Conservation (phyloP, 1,140 invertebrate species). For the Drosophila elegans region DNA sequence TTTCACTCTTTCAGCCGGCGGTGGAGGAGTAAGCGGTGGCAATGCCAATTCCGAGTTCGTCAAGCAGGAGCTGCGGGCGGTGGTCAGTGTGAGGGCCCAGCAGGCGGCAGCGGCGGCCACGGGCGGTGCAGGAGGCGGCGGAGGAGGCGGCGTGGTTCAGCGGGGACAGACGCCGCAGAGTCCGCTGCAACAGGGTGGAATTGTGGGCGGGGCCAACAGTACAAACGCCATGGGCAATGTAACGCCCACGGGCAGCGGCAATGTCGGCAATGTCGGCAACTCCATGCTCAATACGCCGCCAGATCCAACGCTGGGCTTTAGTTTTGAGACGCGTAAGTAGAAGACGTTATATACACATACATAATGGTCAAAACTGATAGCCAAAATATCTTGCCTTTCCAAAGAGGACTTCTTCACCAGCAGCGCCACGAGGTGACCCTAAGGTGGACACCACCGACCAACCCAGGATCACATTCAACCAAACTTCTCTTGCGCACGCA, state of each 20-base stretch:
- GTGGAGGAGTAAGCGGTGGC: slow-evolving; percentile 58
- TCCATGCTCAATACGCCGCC: slow-evolving; percentile 77
- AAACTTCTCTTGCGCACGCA: slow-evolving; percentile 63
- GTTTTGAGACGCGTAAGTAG: slow-evolving; percentile 79
- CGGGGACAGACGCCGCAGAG: slow-evolving; percentile 80
- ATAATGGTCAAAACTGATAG: neutral
- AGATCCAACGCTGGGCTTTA: slow-evolving; percentile 80
- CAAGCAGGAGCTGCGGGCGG: slow-evolving; percentile 93
- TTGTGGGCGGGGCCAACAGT: slow-evolving; percentile 64
- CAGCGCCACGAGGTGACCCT: slow-evolving; percentile 82
- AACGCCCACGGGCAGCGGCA: slow-evolving; percentile 61
- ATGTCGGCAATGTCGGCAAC: slow-evolving; percentile 63
- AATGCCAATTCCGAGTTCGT: slow-evolving; percentile 90
- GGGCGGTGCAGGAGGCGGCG: slow-evolving; percentile 51
- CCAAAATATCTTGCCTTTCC: neutral
- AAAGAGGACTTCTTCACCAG: slow-evolving; percentile 78
- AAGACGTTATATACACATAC: neutral
- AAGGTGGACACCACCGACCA: slow-evolving; percentile 45
- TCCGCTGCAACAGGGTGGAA: slow-evolving; percentile 72
- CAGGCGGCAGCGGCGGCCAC: slow-evolving; percentile 83
- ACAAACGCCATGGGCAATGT: slow-evolving; percentile 78
- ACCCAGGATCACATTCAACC: slow-evolving; percentile 28
- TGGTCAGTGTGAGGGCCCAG: slow-evolving; percentile 92
- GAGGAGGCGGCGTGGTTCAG: slow-evolving; percentile 39
- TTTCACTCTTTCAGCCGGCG: slow-evolving; percentile 63